Conservation (phyloP, 1,140 invertebrate genomes). For the Tachypleus tridentatus region DNA sequence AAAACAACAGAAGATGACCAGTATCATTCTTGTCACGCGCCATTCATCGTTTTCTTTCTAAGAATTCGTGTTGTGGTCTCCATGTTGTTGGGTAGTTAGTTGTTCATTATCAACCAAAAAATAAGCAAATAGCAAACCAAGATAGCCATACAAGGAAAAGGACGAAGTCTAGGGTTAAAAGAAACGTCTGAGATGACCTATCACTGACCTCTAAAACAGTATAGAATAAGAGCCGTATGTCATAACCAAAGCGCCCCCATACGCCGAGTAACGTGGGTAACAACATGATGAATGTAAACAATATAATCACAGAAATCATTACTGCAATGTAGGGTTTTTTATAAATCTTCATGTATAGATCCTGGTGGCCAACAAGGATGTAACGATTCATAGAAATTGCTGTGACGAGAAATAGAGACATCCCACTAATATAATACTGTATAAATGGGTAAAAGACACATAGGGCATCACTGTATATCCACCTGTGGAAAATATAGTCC, state of each 20-base stretch:
- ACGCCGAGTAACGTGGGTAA: slow-evolving; percentile 60
- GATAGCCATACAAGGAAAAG: slow-evolving; percentile 65
- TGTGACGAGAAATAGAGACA: slow-evolving; percentile 73
- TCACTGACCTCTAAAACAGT: slow-evolving; percentile 43
- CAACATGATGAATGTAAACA: slow-evolving; percentile 48
- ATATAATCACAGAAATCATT: slow-evolving; percentile 49
- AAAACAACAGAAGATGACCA: slow-evolving; percentile 70
- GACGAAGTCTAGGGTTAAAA: slow-evolving; percentile 67
- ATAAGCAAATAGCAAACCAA: slow-evolving; percentile 52
- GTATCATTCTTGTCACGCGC: slow-evolving; percentile 64
- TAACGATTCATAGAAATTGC: slow-evolving; percentile 78
- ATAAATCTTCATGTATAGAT: slow-evolving; percentile 11
- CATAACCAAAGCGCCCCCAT: slow-evolving; percentile 66
- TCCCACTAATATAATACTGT: slow-evolving; percentile 77
- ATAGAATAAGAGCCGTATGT: slow-evolving; percentile 31
- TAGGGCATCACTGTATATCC: slow-evolving; percentile 58
- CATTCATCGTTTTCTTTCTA: slow-evolving; percentile 40
- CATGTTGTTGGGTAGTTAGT: slow-evolving; percentile 23
- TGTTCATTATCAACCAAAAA: neutral
- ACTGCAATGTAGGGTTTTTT: neutral
- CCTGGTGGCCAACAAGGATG: slow-evolving; percentile 22
- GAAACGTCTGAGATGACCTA: slow-evolving; percentile 65
- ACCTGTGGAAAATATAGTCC: slow-evolving; percentile 35
- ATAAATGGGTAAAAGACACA: slow-evolving; percentile 74
- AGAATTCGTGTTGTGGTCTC: too few species aligned